Percentiles rank a stretch among this genome's conserved stretches.
These are phyloP conservation scores for Heterotis niloticus DNA, from an alignment of 2,113 vertebrate genomes.

Conservation along the genomic window DNA sequence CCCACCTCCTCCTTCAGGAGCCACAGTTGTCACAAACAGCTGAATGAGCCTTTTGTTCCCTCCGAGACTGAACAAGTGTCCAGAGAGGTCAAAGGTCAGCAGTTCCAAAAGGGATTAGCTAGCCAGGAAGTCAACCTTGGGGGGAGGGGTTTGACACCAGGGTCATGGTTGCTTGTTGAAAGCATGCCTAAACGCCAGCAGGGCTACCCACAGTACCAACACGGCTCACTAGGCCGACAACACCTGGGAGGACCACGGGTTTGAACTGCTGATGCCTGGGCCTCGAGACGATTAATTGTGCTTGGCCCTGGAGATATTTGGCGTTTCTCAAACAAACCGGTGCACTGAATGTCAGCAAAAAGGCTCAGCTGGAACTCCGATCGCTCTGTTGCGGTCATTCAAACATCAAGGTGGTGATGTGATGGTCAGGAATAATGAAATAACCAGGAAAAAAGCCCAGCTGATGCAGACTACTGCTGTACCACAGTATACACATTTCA, in stretches of 20 bases:
- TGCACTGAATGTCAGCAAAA: no score
- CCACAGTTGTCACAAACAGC: constrained; percentile 57
- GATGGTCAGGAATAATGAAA: no score
- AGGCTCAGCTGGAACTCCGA: no score
- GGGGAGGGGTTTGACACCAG: constrained; percentile 50
- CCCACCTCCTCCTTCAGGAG: constrained; percentile 16
- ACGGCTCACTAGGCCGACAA: constrained; percentile 25
- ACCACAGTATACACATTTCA: no score
- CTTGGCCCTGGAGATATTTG: constrained; percentile 25
- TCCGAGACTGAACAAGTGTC: constrained; percentile 58
- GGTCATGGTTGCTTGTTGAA: constrained; percentile 59
- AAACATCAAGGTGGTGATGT: no score
- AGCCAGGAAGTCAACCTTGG: constrained; percentile 57
- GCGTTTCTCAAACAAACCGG: no score
- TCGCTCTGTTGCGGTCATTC: no score
- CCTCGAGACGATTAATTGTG: constrained; percentile 21
- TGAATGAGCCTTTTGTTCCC: constrained; percentile 60
- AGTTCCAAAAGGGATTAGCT: constrained; percentile 50
- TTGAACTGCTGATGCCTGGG: background rate
- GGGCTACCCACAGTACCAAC: constrained; percentile 36
- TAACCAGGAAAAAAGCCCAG: no score
- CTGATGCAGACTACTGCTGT: no score
- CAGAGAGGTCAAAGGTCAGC: constrained; percentile 50
- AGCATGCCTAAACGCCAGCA: constrained; percentile 52
- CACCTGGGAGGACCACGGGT: constrained; percentile 25